Evolutionary conservation across 2,888 invertebrate genomes (phyloP).

Genomic region (Drosophila borealis): DNA sequence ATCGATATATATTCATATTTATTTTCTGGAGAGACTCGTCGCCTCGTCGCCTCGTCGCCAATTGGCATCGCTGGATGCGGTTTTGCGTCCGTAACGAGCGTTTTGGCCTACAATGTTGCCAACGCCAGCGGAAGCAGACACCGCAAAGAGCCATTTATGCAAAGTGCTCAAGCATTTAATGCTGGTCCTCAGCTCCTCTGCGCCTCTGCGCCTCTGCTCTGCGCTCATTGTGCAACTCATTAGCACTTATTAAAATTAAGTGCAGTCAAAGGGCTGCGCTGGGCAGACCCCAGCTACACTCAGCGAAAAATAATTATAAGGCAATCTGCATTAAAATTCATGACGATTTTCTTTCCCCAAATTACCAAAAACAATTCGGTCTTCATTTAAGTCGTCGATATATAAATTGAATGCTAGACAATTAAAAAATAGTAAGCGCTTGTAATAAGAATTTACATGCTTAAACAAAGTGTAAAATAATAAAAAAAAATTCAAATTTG

Average conservation of each 20-base stretch:
- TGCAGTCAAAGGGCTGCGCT: constrained; percentile 48
- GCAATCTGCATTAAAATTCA: no score
- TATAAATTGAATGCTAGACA: no score
- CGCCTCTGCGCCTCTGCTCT: constrained; percentile 1
- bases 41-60: no score
- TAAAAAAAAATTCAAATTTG: no score
- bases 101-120: constrained; percentile 66
- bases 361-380: no score
- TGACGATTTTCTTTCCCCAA: no score
- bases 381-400: no score
- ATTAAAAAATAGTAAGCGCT: no score
- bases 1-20: neutral
- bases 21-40: neutral
- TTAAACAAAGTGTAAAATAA: no score
- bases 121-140: constrained; percentile 54
- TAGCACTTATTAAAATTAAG: constrained; percentile 83
- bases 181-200: constrained; percentile 22
- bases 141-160: constrained; percentile 62
- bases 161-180: constrained; percentile 54
- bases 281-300: constrained; percentile 10
- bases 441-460: no score
- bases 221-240: constrained; percentile 76
- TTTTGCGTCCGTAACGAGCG: constrained; percentile 64
- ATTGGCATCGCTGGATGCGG: constrained; percentile 44
- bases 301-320: constrained; percentile 4